A percentile compares a stretch with the other conserved stretches of the same genome.
These are phyloP conservation scores for Corythoichthys intestinalis DNA, from an alignment of 2,113 vertebrate species.

Conservation along the genomic window DNA sequence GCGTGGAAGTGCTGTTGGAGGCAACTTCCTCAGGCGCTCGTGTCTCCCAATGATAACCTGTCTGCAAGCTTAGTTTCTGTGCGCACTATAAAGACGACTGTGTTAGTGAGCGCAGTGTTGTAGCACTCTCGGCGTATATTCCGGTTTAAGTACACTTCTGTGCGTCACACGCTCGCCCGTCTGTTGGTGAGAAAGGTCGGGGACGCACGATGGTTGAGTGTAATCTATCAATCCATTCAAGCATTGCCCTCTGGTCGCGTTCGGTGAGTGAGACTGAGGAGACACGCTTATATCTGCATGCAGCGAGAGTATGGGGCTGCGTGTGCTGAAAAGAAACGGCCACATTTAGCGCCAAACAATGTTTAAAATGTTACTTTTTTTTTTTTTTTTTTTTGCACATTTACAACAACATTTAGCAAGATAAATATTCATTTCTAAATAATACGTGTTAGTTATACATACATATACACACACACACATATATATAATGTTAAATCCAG, in stretches of 20 bases:
- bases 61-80: background rate
- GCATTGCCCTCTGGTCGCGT: background rate
- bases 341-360: no score
- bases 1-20: background rate
- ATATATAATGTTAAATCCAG: no score
- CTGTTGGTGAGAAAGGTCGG: background rate
- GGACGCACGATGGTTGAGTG: background rate
- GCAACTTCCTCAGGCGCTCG: background rate
- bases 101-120: conserved; percentile 45
- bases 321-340: no score
- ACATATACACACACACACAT: no score
- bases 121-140: conserved; percentile 67
- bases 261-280: background rate
- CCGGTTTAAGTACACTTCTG: conserved; percentile 82
- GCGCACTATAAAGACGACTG: conserved; percentile 1
- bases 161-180: conserved; percentile 72
- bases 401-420: no score
- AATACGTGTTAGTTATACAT: no score
- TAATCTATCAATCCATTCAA: background rate
- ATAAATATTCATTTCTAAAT: no score
- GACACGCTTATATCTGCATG: background rate
- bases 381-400: no score
- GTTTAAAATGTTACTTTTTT: no score
- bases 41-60: no score
- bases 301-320: no score